phyloP scores from a whole-genome alignment of 2,797 vertebrate species.

The Dendrocincla tyrannina region DNA sequence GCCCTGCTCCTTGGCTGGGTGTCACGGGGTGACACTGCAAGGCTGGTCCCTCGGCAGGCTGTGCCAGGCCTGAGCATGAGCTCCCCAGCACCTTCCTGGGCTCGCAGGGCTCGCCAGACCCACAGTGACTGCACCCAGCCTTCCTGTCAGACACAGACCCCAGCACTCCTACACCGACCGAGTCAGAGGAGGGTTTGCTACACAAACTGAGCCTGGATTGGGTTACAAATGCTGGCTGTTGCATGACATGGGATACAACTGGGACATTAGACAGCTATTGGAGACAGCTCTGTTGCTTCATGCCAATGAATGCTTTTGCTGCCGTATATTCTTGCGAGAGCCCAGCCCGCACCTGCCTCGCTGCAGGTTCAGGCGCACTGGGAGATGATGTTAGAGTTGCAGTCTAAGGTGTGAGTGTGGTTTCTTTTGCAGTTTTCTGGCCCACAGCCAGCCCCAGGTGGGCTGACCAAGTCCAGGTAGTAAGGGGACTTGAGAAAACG shows the following conservation, averaged over 20 bases:
- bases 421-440: constrained; percentile 71
- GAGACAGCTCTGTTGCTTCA: constrained; percentile 63
- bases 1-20: background rate
- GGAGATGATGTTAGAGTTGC: constrained; percentile 63
- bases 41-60: background rate
- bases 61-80: background rate
- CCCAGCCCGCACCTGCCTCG: background rate
- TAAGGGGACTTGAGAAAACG: constrained; percentile 89
- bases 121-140: background rate
- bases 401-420: constrained; percentile 67
- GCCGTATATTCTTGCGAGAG: background rate
- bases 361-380: constrained; percentile 66
- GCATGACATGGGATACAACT: constrained; percentile 38
- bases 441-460: constrained; percentile 14
- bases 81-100: background rate
- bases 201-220: constrained; percentile 40
- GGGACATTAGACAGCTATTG: constrained; percentile 49
- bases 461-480: constrained; percentile 77
- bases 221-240: constrained; percentile 53
- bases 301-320: constrained; percentile 63
- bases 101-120: background rate
- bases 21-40: accelerated
- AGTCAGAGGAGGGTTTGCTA: constrained; percentile 27
- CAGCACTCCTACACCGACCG: background rate
- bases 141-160: background rate